These are phyloP conservation scores for Calonectris borealis DNA, from an alignment of 2,113 vertebrate species.

Conservation along the genomic window DNA sequence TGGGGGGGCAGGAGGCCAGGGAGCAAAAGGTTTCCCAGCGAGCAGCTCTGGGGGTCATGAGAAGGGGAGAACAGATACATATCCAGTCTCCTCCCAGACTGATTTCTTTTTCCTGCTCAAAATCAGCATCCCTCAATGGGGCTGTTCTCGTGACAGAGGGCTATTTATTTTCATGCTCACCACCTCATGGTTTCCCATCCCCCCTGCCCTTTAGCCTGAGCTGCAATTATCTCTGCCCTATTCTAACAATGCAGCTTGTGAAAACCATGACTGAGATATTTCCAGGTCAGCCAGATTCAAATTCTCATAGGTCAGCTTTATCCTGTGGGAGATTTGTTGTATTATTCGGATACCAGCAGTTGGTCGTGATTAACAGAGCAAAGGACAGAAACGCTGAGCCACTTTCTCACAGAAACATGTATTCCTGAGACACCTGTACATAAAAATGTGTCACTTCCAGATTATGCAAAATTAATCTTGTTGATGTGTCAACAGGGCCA, in stretches of 20 bases:
- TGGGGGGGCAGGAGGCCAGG: not conserved
- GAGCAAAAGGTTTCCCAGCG: not conserved
- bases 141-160: not conserved
- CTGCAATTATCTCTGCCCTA: slow-evolving; percentile 1
- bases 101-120: not conserved
- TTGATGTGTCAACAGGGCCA: not conserved
- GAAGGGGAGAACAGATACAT: not conserved
- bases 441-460: not conserved
- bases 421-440: not conserved
- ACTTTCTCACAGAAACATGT: not conserved
- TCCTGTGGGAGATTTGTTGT: not conserved
- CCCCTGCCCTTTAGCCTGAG: not conserved
- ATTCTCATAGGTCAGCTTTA: not conserved
- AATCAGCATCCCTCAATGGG: not conserved
- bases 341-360: not conserved
- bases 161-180: slow-evolving; percentile 10
- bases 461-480: not conserved
- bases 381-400: not conserved
- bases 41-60: not conserved
- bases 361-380: not conserved
- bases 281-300: not conserved
- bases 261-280: slow-evolving; percentile 10
- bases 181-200: not conserved
- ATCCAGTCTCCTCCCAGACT: not conserved
- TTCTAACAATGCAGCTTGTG: not conserved